phyloP scores from a whole-genome alignment of 2,888 invertebrate genomes.

The Escarpia spicata region DNA sequence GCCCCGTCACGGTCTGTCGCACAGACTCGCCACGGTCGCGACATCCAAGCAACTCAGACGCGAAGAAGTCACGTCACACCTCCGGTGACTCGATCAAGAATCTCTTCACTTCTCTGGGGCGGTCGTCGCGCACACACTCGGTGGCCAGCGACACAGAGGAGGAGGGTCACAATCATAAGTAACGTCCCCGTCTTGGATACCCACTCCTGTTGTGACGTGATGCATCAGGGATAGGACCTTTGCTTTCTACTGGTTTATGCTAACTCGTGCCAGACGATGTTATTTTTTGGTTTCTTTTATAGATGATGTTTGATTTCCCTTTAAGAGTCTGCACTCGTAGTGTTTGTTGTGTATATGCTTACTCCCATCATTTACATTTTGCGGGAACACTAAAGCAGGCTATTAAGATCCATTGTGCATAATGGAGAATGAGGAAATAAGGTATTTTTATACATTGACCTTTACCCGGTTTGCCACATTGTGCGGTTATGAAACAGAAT shows the following conservation, averaged over 20 bases:
- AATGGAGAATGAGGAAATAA: not conserved
- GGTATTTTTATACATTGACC: constrained; percentile 10
- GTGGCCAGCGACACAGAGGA: constrained; percentile 23
- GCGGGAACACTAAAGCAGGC: not conserved
- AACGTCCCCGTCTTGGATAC: not conserved
- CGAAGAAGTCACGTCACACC: constrained; percentile 39
- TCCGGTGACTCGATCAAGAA: constrained; percentile 42
- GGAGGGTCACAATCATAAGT: constrained; percentile 7
- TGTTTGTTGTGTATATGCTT: not conserved
- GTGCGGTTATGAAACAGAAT: not conserved
- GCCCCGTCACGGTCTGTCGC: constrained; percentile 46
- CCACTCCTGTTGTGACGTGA: not conserved
- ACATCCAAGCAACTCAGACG: constrained; percentile 24
- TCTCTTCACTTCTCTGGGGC: constrained; percentile 22
- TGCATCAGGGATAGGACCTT: not conserved
- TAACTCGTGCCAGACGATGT: not conserved
- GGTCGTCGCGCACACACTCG: constrained; percentile 26
- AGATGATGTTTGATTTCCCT: constrained; percentile 1
- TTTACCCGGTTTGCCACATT: not conserved
- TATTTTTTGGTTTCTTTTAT: not conserved
- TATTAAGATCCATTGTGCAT: not conserved
- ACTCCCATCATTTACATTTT: not conserved
- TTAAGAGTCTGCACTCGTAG: not conserved
- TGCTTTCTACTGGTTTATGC: not conserved
- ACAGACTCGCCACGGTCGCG: constrained; percentile 7